Evolutionary conservation across 2,113 vertebrate species (phyloP).

Genomic region (Agelaius phoeniceus): DNA sequence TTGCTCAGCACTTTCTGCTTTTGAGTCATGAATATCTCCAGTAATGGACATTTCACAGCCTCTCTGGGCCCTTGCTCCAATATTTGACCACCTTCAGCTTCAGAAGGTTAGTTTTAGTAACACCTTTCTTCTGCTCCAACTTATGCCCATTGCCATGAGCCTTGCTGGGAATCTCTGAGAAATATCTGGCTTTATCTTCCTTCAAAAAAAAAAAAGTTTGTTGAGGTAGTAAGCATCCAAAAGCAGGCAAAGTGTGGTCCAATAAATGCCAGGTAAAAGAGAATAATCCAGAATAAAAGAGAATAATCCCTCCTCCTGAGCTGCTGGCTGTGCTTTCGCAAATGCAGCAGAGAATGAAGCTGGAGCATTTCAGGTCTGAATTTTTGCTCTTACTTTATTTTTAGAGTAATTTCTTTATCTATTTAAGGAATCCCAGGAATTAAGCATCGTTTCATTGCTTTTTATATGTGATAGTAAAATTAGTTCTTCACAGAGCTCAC

Average conservation of each 20-base stretch:
- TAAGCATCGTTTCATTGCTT: slow-evolving; percentile 4
- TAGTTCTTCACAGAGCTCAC: background rate
- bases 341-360: accelerated
- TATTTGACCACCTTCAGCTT: background rate
- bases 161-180: background rate
- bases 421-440: slow-evolving; percentile 49
- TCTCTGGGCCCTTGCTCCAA: background rate
- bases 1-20: background rate
- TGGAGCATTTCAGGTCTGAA: background rate
- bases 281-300: background rate
- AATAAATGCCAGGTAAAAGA: background rate
- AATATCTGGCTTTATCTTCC: accelerated
- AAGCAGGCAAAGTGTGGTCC: background rate
- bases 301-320: background rate
- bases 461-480: background rate
- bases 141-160: background rate
- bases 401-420: slow-evolving; percentile 30
- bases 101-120: background rate
- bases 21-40: background rate
- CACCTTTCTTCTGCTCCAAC: background rate
- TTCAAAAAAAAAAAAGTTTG: background rate
- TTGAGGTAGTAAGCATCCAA: background rate
- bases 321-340: background rate
- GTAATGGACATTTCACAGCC: background rate
- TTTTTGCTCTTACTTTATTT: slow-evolving; percentile 33